Percentiles rank a stretch among this genome's conserved stretches.
Evolutionary conservation across 2,113 vertebrate species (phyloP).

Genomic region (Cyrtonyx montezumae): DNA sequence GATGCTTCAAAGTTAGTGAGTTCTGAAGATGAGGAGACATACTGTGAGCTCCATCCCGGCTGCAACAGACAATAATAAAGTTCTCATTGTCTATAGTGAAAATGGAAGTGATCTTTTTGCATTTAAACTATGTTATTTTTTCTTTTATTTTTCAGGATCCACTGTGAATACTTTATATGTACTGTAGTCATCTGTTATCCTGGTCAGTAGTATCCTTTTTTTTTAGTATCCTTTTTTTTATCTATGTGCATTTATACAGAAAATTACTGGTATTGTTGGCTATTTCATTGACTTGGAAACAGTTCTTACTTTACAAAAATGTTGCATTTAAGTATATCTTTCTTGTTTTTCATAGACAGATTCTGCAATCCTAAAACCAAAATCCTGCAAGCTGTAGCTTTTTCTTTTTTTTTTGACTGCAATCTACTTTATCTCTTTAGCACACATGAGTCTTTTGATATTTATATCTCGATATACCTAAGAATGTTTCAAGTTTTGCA

Average conservation of each 20-base stretch:
- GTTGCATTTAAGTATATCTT: neutral
- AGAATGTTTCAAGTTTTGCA: neutral
- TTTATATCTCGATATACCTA: neutral
- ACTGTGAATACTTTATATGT: neutral
- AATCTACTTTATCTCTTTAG: neutral
- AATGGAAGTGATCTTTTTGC: neutral
- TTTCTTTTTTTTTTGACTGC: neutral
- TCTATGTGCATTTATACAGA: neutral
- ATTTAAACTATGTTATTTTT: neutral
- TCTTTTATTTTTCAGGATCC: neutral
- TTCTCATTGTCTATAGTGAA: neutral
- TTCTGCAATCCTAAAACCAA: neutral
- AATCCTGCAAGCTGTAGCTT: neutral
- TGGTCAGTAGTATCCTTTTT: neutral
- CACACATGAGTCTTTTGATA: neutral
- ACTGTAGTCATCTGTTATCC: neutral
- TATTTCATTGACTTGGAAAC: neutral
- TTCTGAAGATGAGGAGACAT: neutral
- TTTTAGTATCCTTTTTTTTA: neutral
- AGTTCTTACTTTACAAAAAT: neutral
- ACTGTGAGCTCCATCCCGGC: neutral
- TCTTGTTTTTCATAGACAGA: neutral
- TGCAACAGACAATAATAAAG: neutral
- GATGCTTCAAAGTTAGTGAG: neutral
- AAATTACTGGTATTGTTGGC: neutral